phyloP scores from a whole-genome alignment of 2,797 vertebrate genomes.

The Tiaroga cobitis region DNA sequence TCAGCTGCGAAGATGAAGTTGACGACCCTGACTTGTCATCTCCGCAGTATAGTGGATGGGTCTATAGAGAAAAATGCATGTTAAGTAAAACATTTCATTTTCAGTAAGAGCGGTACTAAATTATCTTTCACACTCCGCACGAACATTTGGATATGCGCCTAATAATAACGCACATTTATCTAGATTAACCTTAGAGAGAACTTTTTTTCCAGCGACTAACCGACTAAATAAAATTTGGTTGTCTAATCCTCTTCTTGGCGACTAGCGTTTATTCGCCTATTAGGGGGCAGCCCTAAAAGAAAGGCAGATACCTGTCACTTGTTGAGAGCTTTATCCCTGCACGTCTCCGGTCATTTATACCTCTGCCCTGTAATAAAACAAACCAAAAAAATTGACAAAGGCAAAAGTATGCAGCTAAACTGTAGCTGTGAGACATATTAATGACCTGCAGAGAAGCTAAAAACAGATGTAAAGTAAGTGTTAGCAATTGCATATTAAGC shows the following conservation, averaged over 20 bases:
- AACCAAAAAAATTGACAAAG: background rate
- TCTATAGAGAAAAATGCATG: background rate
- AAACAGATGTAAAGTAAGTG: background rate
- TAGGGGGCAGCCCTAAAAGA: background rate
- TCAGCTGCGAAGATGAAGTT: background rate
- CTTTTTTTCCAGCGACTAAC: background rate
- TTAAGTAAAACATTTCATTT: background rate
- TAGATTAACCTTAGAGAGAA: background rate
- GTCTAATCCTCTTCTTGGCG: background rate
- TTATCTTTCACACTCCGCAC: background rate
- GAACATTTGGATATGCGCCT: background rate
- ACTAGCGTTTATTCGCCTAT: background rate
- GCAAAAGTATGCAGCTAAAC: background rate
- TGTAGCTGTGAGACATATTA: background rate
- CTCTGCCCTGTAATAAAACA: slow-evolving; percentile 80
- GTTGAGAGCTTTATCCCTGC: slow-evolving; percentile 76
- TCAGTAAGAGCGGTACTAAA: background rate
- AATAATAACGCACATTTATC: background rate
- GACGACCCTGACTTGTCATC: background rate
- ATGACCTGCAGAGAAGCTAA: background rate
- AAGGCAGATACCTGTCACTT: slow-evolving; percentile 84
- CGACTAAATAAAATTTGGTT: background rate
- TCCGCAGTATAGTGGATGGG: background rate
- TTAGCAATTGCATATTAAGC: background rate
- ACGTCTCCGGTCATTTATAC: slow-evolving; percentile 85